Evolutionary conservation across 92 coral and sea anemone genomes (phyloP).

Genomic region (Epizoanthus stellaris): DNA sequence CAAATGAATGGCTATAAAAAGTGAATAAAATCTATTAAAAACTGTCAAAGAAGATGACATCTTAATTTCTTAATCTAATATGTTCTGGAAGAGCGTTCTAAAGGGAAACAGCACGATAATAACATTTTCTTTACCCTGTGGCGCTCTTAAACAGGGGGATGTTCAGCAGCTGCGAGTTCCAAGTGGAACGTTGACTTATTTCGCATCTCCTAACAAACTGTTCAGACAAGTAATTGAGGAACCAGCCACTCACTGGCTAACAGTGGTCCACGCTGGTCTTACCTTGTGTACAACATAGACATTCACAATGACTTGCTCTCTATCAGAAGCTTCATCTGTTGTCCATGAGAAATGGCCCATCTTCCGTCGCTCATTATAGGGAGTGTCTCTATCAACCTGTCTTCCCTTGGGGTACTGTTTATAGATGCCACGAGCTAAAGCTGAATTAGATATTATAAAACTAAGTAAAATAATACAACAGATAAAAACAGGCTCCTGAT

Average conservation of each 20-base stretch:
- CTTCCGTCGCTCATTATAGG: slow-evolving; percentile 85
- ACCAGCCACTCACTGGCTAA: too few relatives aligned
- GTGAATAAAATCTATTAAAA: not conserved
- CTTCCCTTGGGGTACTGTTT: slow-evolving; percentile 72
- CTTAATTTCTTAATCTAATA: too few relatives aligned
- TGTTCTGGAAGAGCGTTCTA: too few relatives aligned
- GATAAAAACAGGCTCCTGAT: not conserved
- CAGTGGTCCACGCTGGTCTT: not conserved
- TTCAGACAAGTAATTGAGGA: too few relatives aligned
- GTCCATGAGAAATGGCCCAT: slow-evolving; percentile 90
- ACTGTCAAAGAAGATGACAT: too few relatives aligned
- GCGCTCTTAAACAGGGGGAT: too few relatives aligned
- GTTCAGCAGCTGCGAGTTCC: too few relatives aligned
- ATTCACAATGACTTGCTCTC: slow-evolving; percentile 72
- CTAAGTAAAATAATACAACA: not conserved
- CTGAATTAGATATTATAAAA: slow-evolving; percentile 25
- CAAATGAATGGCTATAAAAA: too few relatives aligned
- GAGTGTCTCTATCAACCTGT: slow-evolving; percentile 71
- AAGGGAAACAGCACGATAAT: too few relatives aligned
- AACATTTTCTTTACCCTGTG: too few relatives aligned
- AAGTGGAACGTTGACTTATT: too few relatives aligned
- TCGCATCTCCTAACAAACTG: too few relatives aligned
- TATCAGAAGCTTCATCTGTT: slow-evolving; percentile 18
- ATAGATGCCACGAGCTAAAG: slow-evolving; percentile 60
- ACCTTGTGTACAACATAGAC: slow-evolving; percentile 86